phyloP scores from a whole-genome alignment of 2,113 vertebrate species.

The Dendrocopos noguchii region DNA sequence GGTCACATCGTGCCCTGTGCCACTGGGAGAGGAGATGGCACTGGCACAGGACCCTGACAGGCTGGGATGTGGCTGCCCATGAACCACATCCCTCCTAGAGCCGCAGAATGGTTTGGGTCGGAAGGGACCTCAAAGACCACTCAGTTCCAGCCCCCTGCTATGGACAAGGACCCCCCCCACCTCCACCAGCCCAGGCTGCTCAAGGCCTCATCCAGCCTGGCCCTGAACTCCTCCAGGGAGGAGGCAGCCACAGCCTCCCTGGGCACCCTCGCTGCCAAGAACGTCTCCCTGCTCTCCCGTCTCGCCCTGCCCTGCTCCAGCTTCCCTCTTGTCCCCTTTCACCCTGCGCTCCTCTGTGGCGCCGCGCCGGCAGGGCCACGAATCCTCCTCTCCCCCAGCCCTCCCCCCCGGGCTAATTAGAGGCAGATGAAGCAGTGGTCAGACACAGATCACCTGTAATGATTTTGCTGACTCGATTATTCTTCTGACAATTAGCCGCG shows the following conservation, averaged over 20 bases:
- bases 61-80: neutral
- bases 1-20: rapidly evolving
- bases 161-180: too few species aligned
- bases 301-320: too few species aligned
- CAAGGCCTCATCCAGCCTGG: too few species aligned
- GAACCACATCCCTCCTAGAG: neutral
- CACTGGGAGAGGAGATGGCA: neutral
- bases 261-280: too few species aligned
- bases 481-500: conserved; percentile 77
- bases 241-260: too few species aligned
- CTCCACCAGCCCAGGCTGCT: too few species aligned
- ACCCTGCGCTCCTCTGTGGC: conserved; percentile 10
- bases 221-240: too few species aligned
- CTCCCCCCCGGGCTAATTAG: conserved; percentile 76
- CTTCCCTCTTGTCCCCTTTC: neutral
- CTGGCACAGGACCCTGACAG: neutral
- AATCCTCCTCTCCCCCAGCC: conserved; percentile 65
- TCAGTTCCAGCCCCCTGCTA: too few species aligned
- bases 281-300: too few species aligned
- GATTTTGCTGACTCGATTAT: conserved; percentile 80
- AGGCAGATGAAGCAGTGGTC: conserved; percentile 77
- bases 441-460: conserved; percentile 79
- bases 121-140: too few species aligned
- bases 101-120: too few species aligned
- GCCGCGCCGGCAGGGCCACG: conserved; percentile 39